Evolutionary conservation across 92 coral and sea anemone species (phyloP), one percentile per base, ranked within the genome.

Genomic region (Porites cylindrica): DNA sequence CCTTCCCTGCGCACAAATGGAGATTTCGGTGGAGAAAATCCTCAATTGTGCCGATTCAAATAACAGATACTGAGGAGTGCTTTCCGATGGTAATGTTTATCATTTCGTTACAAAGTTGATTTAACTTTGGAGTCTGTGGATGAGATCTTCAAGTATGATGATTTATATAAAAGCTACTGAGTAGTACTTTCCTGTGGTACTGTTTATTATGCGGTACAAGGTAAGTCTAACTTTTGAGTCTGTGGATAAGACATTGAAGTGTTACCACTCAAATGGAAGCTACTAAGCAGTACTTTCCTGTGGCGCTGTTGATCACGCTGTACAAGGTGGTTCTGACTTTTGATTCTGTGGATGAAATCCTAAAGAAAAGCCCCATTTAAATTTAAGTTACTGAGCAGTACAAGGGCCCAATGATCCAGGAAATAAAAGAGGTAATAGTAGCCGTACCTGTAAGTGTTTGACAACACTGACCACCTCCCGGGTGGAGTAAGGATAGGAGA

Each of bases 401-500:
- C 32, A 4, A 13, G 66, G 23, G 29, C 1, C 7, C 23, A n/a
- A 3, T 1, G 23, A 6, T 1, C 0, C 21, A 11, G 7, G 14
- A 3, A 10, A 2, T 59, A 59, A 12, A 59, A 14, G 1, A 21
- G 20, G n/a, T 17, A 54, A 81, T 7, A 19, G 14, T 1, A 21
- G 1, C 16, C 86, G n/a, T 86, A 93, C 98, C 97, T 97, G 99
- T 58, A 97, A 88, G 73, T 97, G 99, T 67, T 94, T 97, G 77
- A 97, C 99, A 56, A 97, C 90, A 47, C 93, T 97, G 90, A 97
- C 99, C 29, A 97, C 97, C 87, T 97, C 99, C 82, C 99, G 62
- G 60, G 99, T 97, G 74, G 99, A 97, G 94, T 97, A 95, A 1
- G 99, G 99, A 82, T 97, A 97, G 10, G 99, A 94, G 73, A 97